These are phyloP conservation scores for Orcinus orca DNA, from an alignment of 2,113 vertebrate species.

Conservation along the genomic window DNA sequence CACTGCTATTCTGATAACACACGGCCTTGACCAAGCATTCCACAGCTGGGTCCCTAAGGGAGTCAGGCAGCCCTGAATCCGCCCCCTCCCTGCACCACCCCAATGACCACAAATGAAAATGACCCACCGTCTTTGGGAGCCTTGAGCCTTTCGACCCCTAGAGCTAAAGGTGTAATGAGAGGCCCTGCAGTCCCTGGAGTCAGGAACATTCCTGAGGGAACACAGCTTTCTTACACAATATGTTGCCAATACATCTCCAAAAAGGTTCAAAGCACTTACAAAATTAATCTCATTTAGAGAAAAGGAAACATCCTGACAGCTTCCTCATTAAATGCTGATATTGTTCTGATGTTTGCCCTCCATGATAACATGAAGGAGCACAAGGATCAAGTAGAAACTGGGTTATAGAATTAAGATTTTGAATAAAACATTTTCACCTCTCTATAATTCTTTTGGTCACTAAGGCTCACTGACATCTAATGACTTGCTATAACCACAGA, in stretches of 20 bases:
- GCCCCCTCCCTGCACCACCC: neutral
- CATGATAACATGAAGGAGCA: neutral
- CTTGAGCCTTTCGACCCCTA: neutral
- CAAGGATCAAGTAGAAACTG: neutral
- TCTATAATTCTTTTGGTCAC: neutral
- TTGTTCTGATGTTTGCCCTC: neutral
- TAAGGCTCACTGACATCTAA: neutral
- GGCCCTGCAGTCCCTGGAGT: neutral
- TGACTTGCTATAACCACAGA: neutral
- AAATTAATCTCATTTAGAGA: constrained; percentile 42
- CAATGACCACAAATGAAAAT: neutral
- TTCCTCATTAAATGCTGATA: neutral
- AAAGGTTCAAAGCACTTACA: constrained; percentile 61
- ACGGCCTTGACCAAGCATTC: constrained; percentile 13
- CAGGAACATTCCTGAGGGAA: neutral
- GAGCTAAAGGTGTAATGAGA: neutral
- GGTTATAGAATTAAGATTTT: neutral
- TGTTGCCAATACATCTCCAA: constrained; percentile 15
- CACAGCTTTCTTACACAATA: constrained; percentile 25
- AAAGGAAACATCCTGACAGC: constrained; percentile 49
- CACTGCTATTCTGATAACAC: constrained; percentile 35
- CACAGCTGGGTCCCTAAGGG: neutral
- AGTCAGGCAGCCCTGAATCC: neutral
- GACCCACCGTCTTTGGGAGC: neutral
- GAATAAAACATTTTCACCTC: neutral